Conservation (phyloP, 2,888 invertebrate species). For the Drepanosiphum platanoidis region DNA sequence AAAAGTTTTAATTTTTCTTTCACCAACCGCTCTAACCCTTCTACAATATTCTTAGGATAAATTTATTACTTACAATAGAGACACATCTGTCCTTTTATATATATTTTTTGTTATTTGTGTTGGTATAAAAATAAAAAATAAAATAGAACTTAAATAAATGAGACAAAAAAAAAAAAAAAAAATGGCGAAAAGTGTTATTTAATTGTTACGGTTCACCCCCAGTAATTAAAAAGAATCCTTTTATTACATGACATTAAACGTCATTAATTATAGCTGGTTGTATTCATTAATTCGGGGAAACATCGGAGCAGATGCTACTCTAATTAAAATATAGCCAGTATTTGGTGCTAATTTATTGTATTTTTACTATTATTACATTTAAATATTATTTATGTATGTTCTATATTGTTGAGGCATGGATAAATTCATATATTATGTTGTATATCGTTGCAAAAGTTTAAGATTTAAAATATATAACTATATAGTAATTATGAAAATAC, state of each 20-base stretch:
- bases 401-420: too few species aligned
- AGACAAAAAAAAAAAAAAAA: conserved; percentile 27
- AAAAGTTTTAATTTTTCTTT: conserved; percentile 34
- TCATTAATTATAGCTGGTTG: conserved; percentile 59
- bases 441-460: background rate
- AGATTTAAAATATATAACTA: background rate
- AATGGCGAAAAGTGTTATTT: conserved; percentile 55
- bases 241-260: conserved; percentile 54
- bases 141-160: conserved; percentile 43
- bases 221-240: conserved; percentile 56
- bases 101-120: conserved; percentile 48
- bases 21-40: conserved; percentile 4
- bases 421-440: too few species aligned
- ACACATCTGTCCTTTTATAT: conserved; percentile 31
- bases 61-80: conserved; percentile 40
- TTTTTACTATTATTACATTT: too few species aligned
- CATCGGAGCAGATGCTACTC: conserved; percentile 36
- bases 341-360: conserved; percentile 32
- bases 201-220: conserved; percentile 52
- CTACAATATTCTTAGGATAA: background rate
- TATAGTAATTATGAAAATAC: background rate
- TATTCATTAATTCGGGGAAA: conserved; percentile 52
- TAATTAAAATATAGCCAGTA: conserved; percentile 43
- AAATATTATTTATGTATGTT: background rate
- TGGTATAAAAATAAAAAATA: conserved; percentile 35